Percentiles rank a stretch among this genome's conserved stretches.
These are phyloP conservation scores for Scomber scombrus DNA, from an alignment of 2,113 vertebrate genomes.

Conservation along the genomic window DNA sequence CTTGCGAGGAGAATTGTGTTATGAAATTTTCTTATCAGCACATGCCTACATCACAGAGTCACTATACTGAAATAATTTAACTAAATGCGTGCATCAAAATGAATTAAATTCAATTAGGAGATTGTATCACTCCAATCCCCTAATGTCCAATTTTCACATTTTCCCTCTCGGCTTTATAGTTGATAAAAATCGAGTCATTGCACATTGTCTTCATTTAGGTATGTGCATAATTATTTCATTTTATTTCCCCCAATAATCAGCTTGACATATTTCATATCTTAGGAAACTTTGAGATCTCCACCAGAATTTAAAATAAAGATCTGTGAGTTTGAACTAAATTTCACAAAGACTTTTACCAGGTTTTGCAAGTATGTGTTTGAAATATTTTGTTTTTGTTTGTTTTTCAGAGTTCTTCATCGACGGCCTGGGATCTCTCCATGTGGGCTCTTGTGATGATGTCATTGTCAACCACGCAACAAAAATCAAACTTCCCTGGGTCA, in stretches of 20 bases:
- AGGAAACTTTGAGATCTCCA: too few species aligned
- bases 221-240: too few species aligned
- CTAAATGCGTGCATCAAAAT: not conserved
- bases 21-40: slow-evolving; percentile 6
- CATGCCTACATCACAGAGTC: not conserved
- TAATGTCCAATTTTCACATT: not conserved
- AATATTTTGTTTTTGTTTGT: slow-evolving; percentile 1
- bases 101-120: not conserved
- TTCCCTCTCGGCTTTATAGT: too few species aligned
- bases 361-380: not conserved
- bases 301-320: too few species aligned
- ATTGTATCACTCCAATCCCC: not conserved
- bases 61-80: slow-evolving; percentile 4
- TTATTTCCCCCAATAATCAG: too few species aligned
- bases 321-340: too few species aligned
- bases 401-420: slow-evolving; percentile 94
- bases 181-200: too few species aligned
- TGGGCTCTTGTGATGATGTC: slow-evolving; percentile 94
- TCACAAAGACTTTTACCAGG: too few species aligned
- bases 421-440: slow-evolving; percentile 90
- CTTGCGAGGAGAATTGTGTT: not conserved
- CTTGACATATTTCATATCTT: too few species aligned
- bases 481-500: slow-evolving; percentile 90
- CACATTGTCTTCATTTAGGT: not conserved
- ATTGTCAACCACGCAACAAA: slow-evolving; percentile 92